Evolutionary conservation across 2,113 vertebrate genomes (phyloP), one percentile per base, ranked within the genome.

Genomic region (Atherinomorus stipes): DNA sequence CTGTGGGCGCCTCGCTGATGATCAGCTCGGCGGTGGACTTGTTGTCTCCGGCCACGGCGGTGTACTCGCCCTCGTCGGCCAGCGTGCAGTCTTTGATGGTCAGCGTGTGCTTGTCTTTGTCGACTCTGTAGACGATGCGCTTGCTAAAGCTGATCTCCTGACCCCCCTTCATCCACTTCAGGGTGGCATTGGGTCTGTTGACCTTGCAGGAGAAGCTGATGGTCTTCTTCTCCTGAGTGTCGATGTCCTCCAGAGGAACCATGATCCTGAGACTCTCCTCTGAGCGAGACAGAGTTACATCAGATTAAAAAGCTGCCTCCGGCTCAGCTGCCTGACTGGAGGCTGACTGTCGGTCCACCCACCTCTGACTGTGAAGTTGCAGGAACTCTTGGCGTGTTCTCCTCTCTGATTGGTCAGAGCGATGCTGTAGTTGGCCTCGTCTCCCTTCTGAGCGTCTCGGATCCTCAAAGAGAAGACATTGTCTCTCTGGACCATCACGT

Each of bases 121-220:
- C 98, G 25, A 96, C 92, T 77, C 95, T 94, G 88, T 99, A 99
- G 25, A 95, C 82, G 44, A 99, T 4, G 4, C 94, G 95, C 64
- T 95, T 98, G 92, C 78, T 93, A 50, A 98, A 91, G 13, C 83
- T 28, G 53, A 99, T 91, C 88, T 98, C 98, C 90, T 97, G 93
- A 15, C 97, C 96, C 31, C 91, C 97, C 92, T 94, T 99, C 84
- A 95, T 94, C 98, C 98, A 99, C 53, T 95, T 96, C 47, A 99
- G 90, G 0, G 94, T 99, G 61, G 94, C 96, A 22, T 97, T 96
- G 64, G 92, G 95, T 80, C 95, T 93, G 89, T 99, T 99, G 62
- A 99, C 98, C 91, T 99, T 99, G 82, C 98, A 99, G 86, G 95
- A 95, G 94, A 99, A 99, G 51, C 94, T 96, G 76, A 97, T 93